Evolutionary conservation across 2,113 vertebrate genomes (phyloP).

Genomic region (Lepus americanus): DNA sequence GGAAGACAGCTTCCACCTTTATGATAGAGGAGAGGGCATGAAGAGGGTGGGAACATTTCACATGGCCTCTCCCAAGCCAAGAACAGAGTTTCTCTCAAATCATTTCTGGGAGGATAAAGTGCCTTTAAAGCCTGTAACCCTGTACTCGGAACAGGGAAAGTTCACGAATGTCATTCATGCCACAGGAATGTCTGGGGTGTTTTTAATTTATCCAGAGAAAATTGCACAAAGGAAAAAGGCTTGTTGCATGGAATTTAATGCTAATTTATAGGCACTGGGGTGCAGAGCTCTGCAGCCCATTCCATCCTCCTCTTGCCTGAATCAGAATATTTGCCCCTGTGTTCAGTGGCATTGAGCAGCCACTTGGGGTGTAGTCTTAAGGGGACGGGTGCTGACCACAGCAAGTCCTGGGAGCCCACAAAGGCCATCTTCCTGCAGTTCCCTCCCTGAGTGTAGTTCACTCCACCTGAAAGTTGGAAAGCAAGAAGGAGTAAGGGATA

Average conservation of each 20-base stretch:
- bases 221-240: not conserved
- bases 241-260: not conserved
- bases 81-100: not conserved
- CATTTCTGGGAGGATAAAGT: not conserved
- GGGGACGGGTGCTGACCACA: not conserved
- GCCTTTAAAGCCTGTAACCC: not conserved
- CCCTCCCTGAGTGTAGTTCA: not conserved
- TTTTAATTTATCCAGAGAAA: not conserved
- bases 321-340: not conserved
- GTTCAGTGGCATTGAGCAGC: accelerated
- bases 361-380: not conserved
- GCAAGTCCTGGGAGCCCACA: not conserved
- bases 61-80: no score
- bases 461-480: not conserved
- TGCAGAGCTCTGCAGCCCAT: not conserved
- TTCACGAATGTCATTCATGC: not conserved
- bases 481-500: not conserved
- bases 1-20: not conserved
- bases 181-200: not conserved
- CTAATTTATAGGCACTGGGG: not conserved
- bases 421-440: not conserved
- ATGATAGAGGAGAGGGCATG: not conserved
- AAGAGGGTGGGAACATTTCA: not conserved
- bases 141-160: not conserved
- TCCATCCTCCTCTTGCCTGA: accelerated